Evolutionary conservation across 2,888 invertebrate species (phyloP), one percentile per base, ranked within the genome.

Genomic region (Sycophila texana): DNA sequence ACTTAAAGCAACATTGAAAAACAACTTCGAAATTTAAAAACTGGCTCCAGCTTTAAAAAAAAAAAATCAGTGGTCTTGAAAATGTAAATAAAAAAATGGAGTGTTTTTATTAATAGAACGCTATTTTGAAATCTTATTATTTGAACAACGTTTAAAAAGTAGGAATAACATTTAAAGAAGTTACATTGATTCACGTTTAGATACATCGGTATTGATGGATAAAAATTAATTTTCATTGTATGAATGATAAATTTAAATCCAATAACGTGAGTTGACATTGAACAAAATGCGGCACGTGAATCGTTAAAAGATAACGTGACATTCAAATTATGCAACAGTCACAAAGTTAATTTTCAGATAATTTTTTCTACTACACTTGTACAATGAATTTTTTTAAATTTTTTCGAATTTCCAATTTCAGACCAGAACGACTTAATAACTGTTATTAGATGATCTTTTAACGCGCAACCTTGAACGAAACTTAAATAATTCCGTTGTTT

Each of bases 241-340:
- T 47, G 58, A 16, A n/a, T 7, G 58, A 49, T 60, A 51, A 74
- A 74, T 74, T 49, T 47, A 30, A 67, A 74, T 67, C 51, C 30
- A 63, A 53, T 60, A 16, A 57, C 53, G 20, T 16, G 58, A 7
- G 2, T 26, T 39, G 30, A 13, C 74, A 66, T 65, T 74, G 55
- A 55, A 47, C 63, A 30, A 14, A 60, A 18, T 47, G 13, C 30
- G n/a, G 49, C n/a, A 61, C 61, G 60, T 72, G 51, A 73, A 73
- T 61, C 39, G 18, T 39, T 39, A 47, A 47, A 13, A 22, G 74
- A 74, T 57, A 66, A 72, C 26, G 57, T 74, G 49, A 65, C 47
- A 55, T 74, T 74, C 47, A 55, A 65, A 65, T 65, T 39, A 58
- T 47, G 13, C 18, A 39, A 39, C 39, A 74, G 51, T 57, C 66